Evolutionary conservation across 2,797 vertebrate species (phyloP).

Genomic region (Pangasius mekongensis): DNA sequence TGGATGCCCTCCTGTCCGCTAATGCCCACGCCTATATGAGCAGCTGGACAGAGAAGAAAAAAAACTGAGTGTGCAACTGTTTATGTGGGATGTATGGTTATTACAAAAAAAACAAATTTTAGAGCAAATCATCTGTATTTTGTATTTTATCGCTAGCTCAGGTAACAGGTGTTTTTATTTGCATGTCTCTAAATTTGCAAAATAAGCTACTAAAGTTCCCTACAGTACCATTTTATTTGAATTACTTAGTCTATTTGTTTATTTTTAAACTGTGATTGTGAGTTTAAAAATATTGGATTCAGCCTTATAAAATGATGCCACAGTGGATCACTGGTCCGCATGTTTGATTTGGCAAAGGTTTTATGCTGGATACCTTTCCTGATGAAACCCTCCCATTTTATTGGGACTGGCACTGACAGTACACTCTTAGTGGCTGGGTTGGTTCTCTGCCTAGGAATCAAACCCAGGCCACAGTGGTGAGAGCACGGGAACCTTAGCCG

Average conservation of each 20-base stretch:
- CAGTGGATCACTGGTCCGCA: no score
- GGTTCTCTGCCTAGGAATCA: no score
- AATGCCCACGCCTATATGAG: constrained; percentile 94
- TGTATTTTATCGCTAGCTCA: not conserved
- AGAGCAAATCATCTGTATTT: not conserved
- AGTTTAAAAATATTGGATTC: not conserved
- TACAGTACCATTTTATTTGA: not conserved
- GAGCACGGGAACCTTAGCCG: no score
- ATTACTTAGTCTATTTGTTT: not conserved
- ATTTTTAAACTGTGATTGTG: not conserved
- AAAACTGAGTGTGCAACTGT: not conserved
- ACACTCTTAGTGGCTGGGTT: no score
- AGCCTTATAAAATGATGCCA: not conserved
- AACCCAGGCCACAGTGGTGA: no score
- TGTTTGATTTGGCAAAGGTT: no score
- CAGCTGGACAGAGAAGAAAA: constrained; percentile 69
- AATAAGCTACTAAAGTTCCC: not conserved
- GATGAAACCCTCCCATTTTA: no score
- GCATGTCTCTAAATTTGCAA: not conserved
- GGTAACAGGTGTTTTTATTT: not conserved
- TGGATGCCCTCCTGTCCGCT: constrained; percentile 96
- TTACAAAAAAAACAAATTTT: not conserved
- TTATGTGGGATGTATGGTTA: not conserved
- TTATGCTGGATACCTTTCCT: no score
- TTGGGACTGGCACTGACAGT: no score